These are phyloP conservation scores for Hermodice carunculata DNA, from an alignment of 2,888 invertebrate species.

Conservation along the genomic window DNA sequence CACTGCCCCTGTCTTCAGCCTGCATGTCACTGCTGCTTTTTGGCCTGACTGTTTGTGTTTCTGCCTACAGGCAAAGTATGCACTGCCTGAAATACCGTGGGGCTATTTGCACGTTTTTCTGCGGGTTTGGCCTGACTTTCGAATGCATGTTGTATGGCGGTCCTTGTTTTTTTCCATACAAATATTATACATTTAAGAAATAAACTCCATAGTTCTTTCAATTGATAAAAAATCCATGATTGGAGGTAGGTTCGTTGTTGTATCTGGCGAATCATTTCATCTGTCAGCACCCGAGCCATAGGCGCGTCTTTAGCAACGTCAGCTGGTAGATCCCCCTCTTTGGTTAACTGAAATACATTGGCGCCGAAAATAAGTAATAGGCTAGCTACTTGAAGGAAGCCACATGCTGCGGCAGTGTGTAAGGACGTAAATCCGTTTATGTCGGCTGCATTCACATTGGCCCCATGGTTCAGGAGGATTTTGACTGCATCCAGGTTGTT, in stretches of 20 bases:
- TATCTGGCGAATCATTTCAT: conserved; percentile 51
- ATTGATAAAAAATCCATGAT: neutral
- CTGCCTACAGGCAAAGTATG: too few relatives aligned
- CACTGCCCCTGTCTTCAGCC: too few relatives aligned
- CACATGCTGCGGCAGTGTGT: conserved; percentile 61
- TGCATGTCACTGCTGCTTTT: too few relatives aligned
- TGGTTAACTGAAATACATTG: conserved; percentile 52
- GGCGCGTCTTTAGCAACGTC: conserved; percentile 57
- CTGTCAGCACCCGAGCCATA: conserved; percentile 48
- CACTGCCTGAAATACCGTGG: too few relatives aligned
- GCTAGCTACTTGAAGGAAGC: conserved; percentile 55
- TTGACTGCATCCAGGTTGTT: conserved; percentile 62
- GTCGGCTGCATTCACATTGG: conserved; percentile 55
- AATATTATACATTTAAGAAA: too few relatives aligned
- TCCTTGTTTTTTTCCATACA: too few relatives aligned
- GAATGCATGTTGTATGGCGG: too few relatives aligned
- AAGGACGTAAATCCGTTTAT: conserved; percentile 58
- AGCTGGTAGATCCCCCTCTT: conserved; percentile 53
- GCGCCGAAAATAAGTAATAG: conserved; percentile 56
- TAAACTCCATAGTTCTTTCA: too few relatives aligned
- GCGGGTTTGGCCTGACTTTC: too few relatives aligned
- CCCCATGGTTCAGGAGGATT: conserved; percentile 52
- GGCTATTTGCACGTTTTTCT: too few relatives aligned
- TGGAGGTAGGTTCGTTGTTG: conserved; percentile 29
- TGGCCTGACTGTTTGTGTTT: too few relatives aligned